Conservation (phyloP, 2,888 invertebrate species). For the Alsophila aescularia region DNA sequence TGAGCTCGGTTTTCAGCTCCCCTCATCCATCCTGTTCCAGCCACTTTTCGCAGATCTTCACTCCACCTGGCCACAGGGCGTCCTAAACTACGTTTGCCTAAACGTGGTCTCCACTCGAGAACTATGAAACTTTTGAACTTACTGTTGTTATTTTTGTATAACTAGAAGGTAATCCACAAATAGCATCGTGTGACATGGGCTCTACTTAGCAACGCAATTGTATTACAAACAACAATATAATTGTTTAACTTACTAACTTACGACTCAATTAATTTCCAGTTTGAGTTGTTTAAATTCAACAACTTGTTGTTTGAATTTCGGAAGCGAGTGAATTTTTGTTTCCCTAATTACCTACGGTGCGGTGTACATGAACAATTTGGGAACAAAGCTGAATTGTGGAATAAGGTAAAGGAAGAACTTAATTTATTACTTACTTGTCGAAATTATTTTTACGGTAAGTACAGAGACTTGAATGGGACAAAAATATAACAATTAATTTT, state of each 20-base stretch:
- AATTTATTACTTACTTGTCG: background rate
- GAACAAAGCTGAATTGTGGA: background rate
- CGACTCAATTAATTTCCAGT: constrained; percentile 13
- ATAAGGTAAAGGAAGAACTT: background rate
- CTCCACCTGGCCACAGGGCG: too few relatives aligned
- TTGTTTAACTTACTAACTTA: constrained; percentile 9
- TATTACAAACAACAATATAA: background rate
- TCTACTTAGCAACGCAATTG: too few relatives aligned
- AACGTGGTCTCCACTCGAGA: too few relatives aligned
- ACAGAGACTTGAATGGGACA: background rate
- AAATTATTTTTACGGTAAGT: background rate
- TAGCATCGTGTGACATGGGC: too few relatives aligned
- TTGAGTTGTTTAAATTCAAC: constrained; percentile 13
- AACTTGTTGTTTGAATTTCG: constrained; percentile 11
- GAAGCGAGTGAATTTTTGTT: background rate
- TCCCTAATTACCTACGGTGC: background rate
- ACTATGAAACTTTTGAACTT: too few relatives aligned
- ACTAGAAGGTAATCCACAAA: too few relatives aligned
- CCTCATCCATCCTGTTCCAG: too few relatives aligned
- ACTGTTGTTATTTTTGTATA: too few relatives aligned
- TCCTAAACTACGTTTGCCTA: too few relatives aligned
- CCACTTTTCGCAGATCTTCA: too few relatives aligned
- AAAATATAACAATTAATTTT: too few relatives aligned
- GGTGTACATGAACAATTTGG: background rate
- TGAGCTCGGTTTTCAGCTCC: too few relatives aligned